Conservation (phyloP, 2,113 vertebrate species). For the Hepsetus odoe region DNA sequence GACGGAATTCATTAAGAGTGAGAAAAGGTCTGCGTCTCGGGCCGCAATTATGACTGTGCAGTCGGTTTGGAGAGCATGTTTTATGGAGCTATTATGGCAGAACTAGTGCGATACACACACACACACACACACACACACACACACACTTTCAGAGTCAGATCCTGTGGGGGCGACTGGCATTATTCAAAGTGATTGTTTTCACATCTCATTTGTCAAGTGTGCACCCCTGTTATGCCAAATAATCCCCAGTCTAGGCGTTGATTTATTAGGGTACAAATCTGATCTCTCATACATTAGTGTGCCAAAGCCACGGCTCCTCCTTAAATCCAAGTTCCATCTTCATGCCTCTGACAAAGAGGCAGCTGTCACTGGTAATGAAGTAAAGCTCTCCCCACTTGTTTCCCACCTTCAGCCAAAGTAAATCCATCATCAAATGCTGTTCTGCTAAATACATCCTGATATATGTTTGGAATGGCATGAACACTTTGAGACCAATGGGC, state of each 20-base stretch:
- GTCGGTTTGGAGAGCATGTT: conserved; percentile 45
- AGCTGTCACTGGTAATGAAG: conserved; percentile 3
- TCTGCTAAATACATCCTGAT: not conserved
- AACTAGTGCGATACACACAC: conserved; percentile 31
- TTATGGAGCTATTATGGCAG: conserved; percentile 40
- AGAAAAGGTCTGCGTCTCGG: conserved; percentile 21
- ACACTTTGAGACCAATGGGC: not conserved
- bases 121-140: conserved; percentile 19
- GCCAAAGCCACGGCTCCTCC: conserved; percentile 3
- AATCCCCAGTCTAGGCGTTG: conserved; percentile 31
- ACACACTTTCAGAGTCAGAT: conserved; percentile 32
- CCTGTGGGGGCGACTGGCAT: conserved; percentile 32
- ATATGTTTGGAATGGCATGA: not conserved
- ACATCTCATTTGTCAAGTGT: conserved; percentile 41
- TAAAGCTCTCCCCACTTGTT: not conserved
- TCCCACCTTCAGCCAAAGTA: conserved; percentile 9
- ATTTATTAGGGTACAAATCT: conserved; percentile 41
- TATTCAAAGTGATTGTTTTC: conserved; percentile 49
- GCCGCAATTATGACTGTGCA: conserved; percentile 25
- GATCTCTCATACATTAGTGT: conserved; percentile 37
- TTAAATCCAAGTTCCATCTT: conserved; percentile 17
- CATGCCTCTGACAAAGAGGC: conserved; percentile 31
- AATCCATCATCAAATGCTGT: conserved; percentile 13
- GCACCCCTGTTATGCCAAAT: conserved; percentile 29
- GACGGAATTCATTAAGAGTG: conserved; percentile 24